Base-by-base conservation (phyloP, 2,113 vertebrate species). In the Campylomormyrus numenius region DNA sequence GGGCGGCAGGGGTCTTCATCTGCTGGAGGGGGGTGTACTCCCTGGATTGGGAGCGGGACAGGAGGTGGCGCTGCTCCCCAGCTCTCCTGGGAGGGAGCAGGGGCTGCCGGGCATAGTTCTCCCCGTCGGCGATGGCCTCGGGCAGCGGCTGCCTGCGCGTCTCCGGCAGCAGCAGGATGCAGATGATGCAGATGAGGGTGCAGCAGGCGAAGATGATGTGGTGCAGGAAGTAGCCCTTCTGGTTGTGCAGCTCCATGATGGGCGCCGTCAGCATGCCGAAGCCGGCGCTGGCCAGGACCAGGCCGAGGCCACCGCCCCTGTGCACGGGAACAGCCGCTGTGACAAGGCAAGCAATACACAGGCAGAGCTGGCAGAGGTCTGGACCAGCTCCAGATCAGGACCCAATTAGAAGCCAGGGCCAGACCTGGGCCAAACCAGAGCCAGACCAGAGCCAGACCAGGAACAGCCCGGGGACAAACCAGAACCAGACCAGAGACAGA, bases 121-220 rank as follows among this genome's bases (percentile, higher is more conserved):
- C 98, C 0, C 97, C 97, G 0, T 98, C 97, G 0, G 95, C 94
- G 93, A 99, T 96, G 91, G 96, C 98, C 94, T 99, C 98, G 0
- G 98, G 98, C 89, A 99, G 97, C 85, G 95, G 96, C 94, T 97
- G 97, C 94, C 96, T 94, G 89, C 97, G 96, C 46, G 98, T 98
- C 93, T 99, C 98, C 0, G 98, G 98, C 93, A 99, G 95, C 93
- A 99, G 96, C 80, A 99, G 96, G 92, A 99, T 99, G 94, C 98
- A 99, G 94, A 99, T 99, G 95, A 99, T 99, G 95, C 98, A 99
- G 95, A 99, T 98, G 90, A 99, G 97, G 0, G 98, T 99, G 93
- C 98, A 99, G 95, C 98, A 99, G 95, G 98, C 98, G 0, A 99
- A 99, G 94, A 99, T 99, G 90, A 99, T 95, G n/a, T 99, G 98